A percentile compares a stretch with the other conserved stretches of the same genome.
These are phyloP conservation scores for Melanargia galathea DNA, from an alignment of 2,888 invertebrate genomes.

Conservation along the genomic window DNA sequence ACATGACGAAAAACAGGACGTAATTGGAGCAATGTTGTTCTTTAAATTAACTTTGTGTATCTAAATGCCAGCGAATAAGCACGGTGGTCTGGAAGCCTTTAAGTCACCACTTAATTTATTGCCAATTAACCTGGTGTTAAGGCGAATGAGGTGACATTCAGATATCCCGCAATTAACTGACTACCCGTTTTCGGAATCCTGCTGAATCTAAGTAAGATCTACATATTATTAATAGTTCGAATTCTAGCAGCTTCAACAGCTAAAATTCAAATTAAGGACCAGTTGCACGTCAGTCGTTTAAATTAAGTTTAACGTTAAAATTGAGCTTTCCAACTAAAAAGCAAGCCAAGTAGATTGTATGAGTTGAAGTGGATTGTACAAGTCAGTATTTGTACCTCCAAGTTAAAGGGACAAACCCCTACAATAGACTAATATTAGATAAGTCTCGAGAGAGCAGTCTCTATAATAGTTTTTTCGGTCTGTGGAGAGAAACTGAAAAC, in stretches of 20 bases:
- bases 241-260: background rate
- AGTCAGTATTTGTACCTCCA: too few relatives aligned
- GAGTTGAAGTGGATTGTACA: too few relatives aligned
- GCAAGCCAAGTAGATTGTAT: too few relatives aligned
- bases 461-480: too few relatives aligned
- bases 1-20: conserved; percentile 45
- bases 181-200: conserved; percentile 31
- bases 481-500: too few relatives aligned
- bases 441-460: too few relatives aligned
- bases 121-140: conserved; percentile 78
- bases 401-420: too few relatives aligned
- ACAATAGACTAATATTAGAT: too few relatives aligned
- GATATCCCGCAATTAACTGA: conserved; percentile 53
- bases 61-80: conserved; percentile 48
- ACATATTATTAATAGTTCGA: background rate
- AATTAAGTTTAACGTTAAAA: too few relatives aligned
- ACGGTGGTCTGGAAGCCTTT: conserved; percentile 66
- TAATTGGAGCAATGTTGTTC: conserved; percentile 70
- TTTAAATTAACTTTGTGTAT: conserved; percentile 64
- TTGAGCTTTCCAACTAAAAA: too few relatives aligned
- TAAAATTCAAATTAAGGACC: background rate
- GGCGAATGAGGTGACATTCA: conserved; percentile 73
- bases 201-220: background rate
- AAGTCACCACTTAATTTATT: conserved; percentile 77
- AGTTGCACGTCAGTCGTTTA: background rate